Evolutionary conservation across 2,113 vertebrate species (phyloP).

Genomic region (Percopsis transmontana): DNA sequence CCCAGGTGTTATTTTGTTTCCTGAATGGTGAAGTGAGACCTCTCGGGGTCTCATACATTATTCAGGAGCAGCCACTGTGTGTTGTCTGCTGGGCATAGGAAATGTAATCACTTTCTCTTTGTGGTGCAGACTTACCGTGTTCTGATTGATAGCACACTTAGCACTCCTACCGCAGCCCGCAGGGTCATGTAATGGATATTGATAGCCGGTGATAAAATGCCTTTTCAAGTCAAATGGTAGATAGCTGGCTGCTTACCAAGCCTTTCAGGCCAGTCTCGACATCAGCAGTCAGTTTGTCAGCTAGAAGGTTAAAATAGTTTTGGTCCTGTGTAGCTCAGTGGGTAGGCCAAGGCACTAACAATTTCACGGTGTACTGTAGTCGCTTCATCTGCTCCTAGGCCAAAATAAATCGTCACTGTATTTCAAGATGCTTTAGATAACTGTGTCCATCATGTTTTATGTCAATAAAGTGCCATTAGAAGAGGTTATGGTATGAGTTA

Average conservation of each 20-base stretch:
- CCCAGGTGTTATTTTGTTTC: too few relatives aligned
- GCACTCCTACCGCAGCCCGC: constrained; percentile 14
- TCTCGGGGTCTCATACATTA: constrained; percentile 34
- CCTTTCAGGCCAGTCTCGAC: constrained; percentile 6
- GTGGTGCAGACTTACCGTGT: constrained; percentile 12
- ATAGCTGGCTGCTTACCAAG: constrained; percentile 4
- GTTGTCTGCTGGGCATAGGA: constrained; percentile 12
- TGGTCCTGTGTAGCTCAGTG: too few relatives aligned
- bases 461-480: too few relatives aligned
- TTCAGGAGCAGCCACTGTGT: constrained; percentile 21
- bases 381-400: too few relatives aligned
- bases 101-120: constrained; percentile 29
- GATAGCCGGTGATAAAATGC: constrained; percentile 13
- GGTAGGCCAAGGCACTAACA: too few relatives aligned
- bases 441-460: too few relatives aligned
- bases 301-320: too few relatives aligned
- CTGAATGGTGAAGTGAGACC: not conserved
- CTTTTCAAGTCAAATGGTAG: not conserved
- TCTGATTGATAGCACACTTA: constrained; percentile 37
- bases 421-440: too few relatives aligned
- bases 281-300: too few relatives aligned
- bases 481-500: too few relatives aligned
- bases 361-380: too few relatives aligned
- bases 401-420: too few relatives aligned
- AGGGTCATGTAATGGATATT: constrained; percentile 15